A percentile compares a stretch with the other conserved stretches of the same genome.
Conservation (phyloP, 2,888 invertebrate genomes). For the Caenorhabditis sp. region DNA sequence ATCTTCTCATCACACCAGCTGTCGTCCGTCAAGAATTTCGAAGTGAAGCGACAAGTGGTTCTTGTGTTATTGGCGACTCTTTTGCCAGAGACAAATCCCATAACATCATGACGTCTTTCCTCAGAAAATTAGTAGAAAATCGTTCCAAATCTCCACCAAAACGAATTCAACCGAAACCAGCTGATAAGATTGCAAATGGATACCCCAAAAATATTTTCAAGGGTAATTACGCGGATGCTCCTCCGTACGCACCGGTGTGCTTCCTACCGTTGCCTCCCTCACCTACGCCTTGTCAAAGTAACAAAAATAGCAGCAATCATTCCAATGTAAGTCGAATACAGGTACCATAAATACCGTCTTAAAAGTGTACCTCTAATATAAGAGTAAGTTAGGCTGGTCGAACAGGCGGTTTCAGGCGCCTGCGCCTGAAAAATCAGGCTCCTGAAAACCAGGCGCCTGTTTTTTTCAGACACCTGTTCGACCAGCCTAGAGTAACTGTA, state of each 20-base stretch:
- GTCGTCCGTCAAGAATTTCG: too few species aligned
- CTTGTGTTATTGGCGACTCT: conserved; percentile 4
- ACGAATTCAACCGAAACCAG: neutral
- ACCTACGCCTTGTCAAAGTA: conserved; percentile 9
- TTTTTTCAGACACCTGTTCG: too few species aligned
- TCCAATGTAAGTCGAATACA: conserved; percentile 39
- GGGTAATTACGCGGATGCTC: neutral
- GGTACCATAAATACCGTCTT: neutral
- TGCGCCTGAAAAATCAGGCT: too few species aligned
- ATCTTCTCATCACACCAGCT: too few species aligned
- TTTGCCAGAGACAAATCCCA: too few species aligned
- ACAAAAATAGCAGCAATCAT: conserved; percentile 39
- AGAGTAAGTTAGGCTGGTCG: too few species aligned
- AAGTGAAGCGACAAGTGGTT: conserved; percentile 24
- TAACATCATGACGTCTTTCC: conserved; percentile 56
- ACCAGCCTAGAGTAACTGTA: too few species aligned
- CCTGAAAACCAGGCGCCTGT: too few species aligned
- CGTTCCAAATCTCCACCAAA: conserved; percentile 63
- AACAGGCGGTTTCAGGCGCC: too few species aligned
- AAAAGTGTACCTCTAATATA: too few species aligned
- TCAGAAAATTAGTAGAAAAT: conserved; percentile 60
- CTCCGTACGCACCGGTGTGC: conserved; percentile 40
- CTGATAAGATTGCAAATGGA: neutral
- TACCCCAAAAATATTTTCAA: too few species aligned
- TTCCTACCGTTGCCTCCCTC: conserved; percentile 50